These are phyloP conservation scores for Aphidius ervi DNA, from an alignment of 1,140 invertebrate species.

Conservation along the genomic window DNA sequence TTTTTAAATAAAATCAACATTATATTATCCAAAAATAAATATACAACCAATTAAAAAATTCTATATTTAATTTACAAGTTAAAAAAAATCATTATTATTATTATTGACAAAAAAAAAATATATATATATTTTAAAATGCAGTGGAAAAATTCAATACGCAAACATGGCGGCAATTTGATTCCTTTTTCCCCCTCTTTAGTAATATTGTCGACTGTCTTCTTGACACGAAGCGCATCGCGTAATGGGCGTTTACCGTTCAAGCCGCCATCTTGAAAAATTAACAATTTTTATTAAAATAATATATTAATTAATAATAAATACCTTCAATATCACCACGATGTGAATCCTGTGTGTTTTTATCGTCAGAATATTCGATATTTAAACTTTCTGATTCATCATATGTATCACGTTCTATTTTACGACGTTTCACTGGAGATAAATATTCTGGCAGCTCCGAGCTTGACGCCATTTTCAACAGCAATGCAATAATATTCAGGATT, in stretches of 20 bases:
- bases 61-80: no score
- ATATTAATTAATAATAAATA: slow-evolving; percentile 41
- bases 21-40: no score
- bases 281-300: slow-evolving; percentile 35
- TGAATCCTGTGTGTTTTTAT: slow-evolving; percentile 32
- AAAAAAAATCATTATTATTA: no score
- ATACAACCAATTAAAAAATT: no score
- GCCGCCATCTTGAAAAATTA: slow-evolving; percentile 41
- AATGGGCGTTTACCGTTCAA: slow-evolving; percentile 27
- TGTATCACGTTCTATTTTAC: slow-evolving; percentile 46
- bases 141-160: slow-evolving; percentile 25
- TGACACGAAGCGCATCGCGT: slow-evolving; percentile 18
- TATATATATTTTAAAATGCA: no score
- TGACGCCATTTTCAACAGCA: slow-evolving; percentile 55
- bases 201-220: neutral
- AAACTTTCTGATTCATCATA: slow-evolving; percentile 31
- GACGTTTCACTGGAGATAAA: slow-evolving; percentile 52
- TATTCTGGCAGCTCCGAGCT: slow-evolving; percentile 49
- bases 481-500: slow-evolving; percentile 26
- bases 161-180: slow-evolving; percentile 36
- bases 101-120: no score
- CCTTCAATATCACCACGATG: slow-evolving; percentile 45
- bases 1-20: no score
- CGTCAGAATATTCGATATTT: slow-evolving; percentile 39
- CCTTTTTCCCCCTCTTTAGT: slow-evolving; percentile 12